These are phyloP conservation scores for Steatornis caripensis DNA, from an alignment of 2,113 vertebrate genomes.

Conservation along the genomic window DNA sequence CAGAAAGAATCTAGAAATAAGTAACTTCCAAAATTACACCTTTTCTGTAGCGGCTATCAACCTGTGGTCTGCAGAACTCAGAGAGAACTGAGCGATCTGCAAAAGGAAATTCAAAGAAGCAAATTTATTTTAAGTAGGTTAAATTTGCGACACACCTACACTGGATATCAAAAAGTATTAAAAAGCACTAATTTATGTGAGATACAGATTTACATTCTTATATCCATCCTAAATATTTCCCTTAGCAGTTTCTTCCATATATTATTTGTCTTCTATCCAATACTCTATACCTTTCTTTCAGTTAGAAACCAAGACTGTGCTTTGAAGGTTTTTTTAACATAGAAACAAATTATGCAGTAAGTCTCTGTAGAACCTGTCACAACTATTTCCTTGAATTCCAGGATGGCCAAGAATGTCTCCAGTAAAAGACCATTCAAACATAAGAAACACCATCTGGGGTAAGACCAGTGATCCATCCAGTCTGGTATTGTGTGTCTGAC, in stretches of 20 bases:
- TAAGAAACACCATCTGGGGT: not conserved
- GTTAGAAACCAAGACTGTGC: not conserved
- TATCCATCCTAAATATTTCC: not conserved
- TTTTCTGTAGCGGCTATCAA: not conserved
- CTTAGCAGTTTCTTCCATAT: not conserved
- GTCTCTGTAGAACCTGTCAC: not conserved
- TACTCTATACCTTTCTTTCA: not conserved
- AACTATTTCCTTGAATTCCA: not conserved
- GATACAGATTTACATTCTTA: not conserved
- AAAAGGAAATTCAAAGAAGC: not conserved
- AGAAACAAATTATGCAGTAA: not conserved
- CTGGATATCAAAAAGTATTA: not conserved
- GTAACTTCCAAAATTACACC: not conserved
- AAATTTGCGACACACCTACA: not conserved
- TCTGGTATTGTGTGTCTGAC: not conserved
- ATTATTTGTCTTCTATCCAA: not conserved
- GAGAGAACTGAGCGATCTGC: not conserved
- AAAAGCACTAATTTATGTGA: not conserved
- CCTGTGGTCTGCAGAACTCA: not conserved
- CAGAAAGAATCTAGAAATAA: not conserved
- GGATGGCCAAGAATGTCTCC: not conserved
- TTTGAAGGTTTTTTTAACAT: not conserved
- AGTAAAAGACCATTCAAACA: not conserved
- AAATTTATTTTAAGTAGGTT: not conserved
- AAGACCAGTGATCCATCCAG: not conserved